Evolutionary conservation across 2,888 invertebrate species (phyloP).

Genomic region (Nomada fabriciana): DNA sequence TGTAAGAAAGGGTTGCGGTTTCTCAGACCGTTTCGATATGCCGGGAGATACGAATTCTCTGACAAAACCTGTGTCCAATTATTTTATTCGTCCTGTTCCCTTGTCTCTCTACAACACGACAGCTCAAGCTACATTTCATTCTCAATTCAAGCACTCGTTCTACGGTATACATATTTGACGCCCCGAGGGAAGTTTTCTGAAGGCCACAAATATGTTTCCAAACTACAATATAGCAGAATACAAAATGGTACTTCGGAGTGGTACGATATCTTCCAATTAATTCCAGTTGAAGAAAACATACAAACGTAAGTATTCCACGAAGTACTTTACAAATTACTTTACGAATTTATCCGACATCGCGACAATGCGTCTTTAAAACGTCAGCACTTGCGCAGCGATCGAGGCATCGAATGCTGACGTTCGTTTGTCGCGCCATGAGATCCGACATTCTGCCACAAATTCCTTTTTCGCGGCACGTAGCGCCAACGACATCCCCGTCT

Average conservation of each 20-base stretch:
- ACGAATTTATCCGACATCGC: neutral
- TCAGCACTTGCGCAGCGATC: conserved; percentile 43
- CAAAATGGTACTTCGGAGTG: neutral
- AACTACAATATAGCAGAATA: conserved; percentile 1
- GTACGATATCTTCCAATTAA: conserved; percentile 1
- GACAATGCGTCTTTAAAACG: conserved; percentile 3
- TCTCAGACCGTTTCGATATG: conserved; percentile 2
- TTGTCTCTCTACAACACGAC: conserved; percentile 25
- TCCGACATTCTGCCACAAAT: conserved; percentile 70
- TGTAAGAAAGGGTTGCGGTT: conserved; percentile 17
- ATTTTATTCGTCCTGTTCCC: conserved; percentile 18
- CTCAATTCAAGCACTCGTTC: conserved; percentile 38
- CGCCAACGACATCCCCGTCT: conserved; percentile 54
- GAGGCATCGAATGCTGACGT: conserved; percentile 59
- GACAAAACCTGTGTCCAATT: conserved; percentile 36
- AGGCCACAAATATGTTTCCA: neutral
- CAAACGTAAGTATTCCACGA: no score
- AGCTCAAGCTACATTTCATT: conserved; percentile 16
- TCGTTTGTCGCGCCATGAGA: conserved; percentile 68
- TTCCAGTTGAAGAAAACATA: no score
- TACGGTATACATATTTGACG: conserved; percentile 19
- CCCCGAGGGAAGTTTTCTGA: neutral
- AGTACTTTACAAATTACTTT: no score
- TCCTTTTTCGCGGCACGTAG: conserved; percentile 73
- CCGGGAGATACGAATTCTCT: conserved; percentile 42